Percentiles rank a stretch among this genome's conserved stretches.
Evolutionary conservation across 1,140 invertebrate species (phyloP).

Genomic region (Charaxes varanes): DNA sequence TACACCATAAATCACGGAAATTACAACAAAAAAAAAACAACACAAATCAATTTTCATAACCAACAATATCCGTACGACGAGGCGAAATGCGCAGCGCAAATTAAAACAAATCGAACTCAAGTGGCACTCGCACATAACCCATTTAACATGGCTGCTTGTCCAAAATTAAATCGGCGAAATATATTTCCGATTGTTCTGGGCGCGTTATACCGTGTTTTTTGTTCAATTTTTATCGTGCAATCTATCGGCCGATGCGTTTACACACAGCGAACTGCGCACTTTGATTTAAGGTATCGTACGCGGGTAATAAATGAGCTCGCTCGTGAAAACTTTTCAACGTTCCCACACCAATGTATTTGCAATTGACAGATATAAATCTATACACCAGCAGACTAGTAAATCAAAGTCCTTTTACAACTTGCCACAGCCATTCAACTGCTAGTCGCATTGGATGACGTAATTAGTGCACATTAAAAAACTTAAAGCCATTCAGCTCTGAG

Average conservation of each 20-base stretch:
- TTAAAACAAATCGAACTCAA: constrained; percentile 63
- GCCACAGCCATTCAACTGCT: too few relatives aligned
- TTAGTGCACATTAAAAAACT: too few relatives aligned
- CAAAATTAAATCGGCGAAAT: constrained; percentile 64
- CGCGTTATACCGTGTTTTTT: constrained; percentile 46
- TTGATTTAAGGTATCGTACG: constrained; percentile 35
- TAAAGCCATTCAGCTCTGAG: too few relatives aligned
- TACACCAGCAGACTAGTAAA: constrained; percentile 6
- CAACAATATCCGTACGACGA: not conserved
- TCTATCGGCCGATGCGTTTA: constrained; percentile 49
- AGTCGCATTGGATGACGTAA: too few relatives aligned
- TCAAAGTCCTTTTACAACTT: constrained; percentile 5
- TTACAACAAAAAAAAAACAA: too few relatives aligned
- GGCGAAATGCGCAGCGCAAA: constrained; percentile 36
- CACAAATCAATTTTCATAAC: too few relatives aligned
- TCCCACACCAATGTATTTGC: constrained; percentile 13
- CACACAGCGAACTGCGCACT: constrained; percentile 54
- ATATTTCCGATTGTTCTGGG: constrained; percentile 53
- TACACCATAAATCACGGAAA: too few relatives aligned
- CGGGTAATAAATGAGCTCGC: constrained; percentile 23
- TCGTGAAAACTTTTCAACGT: constrained; percentile 18
- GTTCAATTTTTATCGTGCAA: constrained; percentile 50
- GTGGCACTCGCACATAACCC: constrained; percentile 58
- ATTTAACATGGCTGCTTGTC: constrained; percentile 65
- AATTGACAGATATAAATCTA: constrained; percentile 7